Evolutionary conservation across 1,140 invertebrate genomes (phyloP).

Genomic region (Zaprionus camerounensis): DNA sequence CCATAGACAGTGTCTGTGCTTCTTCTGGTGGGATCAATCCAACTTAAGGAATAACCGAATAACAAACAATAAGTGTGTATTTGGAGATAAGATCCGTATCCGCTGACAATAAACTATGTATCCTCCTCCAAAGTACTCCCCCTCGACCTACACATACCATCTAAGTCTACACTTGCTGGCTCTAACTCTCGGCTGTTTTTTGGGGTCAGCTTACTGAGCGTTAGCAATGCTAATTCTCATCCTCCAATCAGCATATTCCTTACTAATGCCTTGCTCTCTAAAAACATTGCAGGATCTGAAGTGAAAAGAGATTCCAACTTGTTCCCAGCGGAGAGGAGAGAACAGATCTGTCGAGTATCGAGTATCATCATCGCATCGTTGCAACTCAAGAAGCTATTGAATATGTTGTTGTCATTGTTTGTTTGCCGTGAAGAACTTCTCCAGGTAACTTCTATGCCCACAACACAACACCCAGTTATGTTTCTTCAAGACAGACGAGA

Average conservation of each 20-base stretch:
- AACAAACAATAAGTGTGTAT: not conserved
- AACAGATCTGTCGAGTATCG: not conserved
- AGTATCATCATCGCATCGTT: not conserved
- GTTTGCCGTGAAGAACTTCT: constrained; percentile 43
- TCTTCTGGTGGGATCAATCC: constrained; percentile 4
- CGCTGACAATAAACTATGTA: not conserved
- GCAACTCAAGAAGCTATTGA: not conserved
- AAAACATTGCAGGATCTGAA: constrained; percentile 28
- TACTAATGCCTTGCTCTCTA: constrained; percentile 30
- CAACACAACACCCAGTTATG: constrained; percentile 67
- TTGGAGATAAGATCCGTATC: not conserved
- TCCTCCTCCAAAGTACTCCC: not conserved
- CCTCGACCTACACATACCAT: constrained; percentile 1
- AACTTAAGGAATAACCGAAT: constrained; percentile 2
- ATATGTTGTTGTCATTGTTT: not conserved
- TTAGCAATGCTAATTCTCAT: not conserved
- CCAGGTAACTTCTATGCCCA: constrained; percentile 78
- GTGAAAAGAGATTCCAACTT: not conserved
- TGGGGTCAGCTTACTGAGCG: constrained; percentile 20
- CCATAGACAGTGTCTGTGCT: constrained; percentile 1
- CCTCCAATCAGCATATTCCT: not conserved
- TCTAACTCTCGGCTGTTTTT: constrained; percentile 10
- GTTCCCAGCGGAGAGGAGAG: not conserved
- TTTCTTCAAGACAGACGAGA: constrained; percentile 75
- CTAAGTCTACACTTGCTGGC: constrained; percentile 1